A percentile compares a stretch with the other conserved stretches of the same genome.
Conservation (phyloP, 2,797 vertebrate genomes). For the Muscicapa striata region DNA sequence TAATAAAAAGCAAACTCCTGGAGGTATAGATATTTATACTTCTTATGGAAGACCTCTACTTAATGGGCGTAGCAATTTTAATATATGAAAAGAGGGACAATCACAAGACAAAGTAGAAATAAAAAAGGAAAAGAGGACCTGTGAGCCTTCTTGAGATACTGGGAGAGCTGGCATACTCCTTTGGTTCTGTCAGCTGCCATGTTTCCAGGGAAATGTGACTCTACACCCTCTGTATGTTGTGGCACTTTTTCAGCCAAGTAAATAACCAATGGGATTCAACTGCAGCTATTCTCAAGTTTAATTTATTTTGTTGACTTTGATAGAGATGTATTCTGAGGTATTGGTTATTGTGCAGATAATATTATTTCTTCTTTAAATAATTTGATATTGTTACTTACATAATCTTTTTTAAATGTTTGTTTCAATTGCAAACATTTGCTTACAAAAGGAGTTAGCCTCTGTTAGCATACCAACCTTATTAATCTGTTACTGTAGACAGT, state of each 20-base stretch:
- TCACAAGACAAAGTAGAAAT: neutral
- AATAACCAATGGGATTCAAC: neutral
- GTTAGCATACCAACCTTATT: neutral
- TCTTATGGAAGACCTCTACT: neutral
- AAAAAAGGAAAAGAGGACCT: neutral
- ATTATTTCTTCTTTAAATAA: neutral
- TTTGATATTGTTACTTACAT: neutral
- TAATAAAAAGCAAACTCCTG: neutral
- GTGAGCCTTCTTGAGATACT: neutral
- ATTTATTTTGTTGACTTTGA: neutral
- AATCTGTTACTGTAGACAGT: neutral
- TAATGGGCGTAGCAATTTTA: neutral
- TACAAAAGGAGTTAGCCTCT: neutral
- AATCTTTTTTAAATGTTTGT: neutral
- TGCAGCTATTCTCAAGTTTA: neutral
- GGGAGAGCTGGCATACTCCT: neutral
- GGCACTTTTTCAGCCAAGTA: neutral
- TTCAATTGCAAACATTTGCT: neutral
- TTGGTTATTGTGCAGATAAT: neutral
- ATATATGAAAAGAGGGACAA: neutral
- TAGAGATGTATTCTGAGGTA: neutral
- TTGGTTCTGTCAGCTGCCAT: neutral
- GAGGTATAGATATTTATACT: neutral
- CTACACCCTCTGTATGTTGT: rapidly evolving
- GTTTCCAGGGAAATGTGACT: neutral